A percentile compares a stretch with the other conserved stretches of the same genome.
Evolutionary conservation across 2,113 vertebrate genomes (phyloP).

Genomic region (Artemisiospiza belli): DNA sequence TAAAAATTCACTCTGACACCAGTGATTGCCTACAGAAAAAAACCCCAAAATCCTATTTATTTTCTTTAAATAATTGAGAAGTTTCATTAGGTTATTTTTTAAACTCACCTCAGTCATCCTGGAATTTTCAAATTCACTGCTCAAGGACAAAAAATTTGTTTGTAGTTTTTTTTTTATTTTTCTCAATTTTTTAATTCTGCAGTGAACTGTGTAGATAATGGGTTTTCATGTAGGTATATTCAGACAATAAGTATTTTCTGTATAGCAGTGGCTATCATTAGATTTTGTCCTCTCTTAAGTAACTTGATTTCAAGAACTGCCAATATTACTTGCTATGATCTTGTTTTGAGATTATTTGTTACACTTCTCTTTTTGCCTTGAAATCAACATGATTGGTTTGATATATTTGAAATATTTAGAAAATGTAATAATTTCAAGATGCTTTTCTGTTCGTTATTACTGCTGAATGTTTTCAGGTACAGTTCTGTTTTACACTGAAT

Average conservation of each 20-base stretch:
- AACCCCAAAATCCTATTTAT: fast-evolving
- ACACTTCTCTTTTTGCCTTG: neutral
- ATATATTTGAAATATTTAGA: neutral
- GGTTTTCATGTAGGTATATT: neutral
- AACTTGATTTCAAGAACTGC: neutral
- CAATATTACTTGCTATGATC: neutral
- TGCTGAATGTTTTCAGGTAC: neutral
- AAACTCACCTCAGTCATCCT: neutral
- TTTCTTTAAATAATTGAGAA: neutral
- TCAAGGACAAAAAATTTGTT: neutral
- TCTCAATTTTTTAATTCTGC: neutral
- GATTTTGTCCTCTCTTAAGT: neutral
- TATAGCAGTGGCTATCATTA: neutral
- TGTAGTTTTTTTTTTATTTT: neutral
- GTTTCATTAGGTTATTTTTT: neutral
- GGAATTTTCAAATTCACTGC: neutral
- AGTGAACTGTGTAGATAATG: neutral
- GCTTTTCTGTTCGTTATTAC: neutral
- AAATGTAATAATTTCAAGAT: neutral
- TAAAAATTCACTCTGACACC: neutral
- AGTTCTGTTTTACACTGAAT: neutral
- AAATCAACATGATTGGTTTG: neutral
- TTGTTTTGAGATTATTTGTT: neutral
- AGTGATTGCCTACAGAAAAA: neutral
- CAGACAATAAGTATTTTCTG: neutral